Evolutionary conservation across 2,797 vertebrate species (phyloP).

Genomic region (Sebastes iracundus): DNA sequence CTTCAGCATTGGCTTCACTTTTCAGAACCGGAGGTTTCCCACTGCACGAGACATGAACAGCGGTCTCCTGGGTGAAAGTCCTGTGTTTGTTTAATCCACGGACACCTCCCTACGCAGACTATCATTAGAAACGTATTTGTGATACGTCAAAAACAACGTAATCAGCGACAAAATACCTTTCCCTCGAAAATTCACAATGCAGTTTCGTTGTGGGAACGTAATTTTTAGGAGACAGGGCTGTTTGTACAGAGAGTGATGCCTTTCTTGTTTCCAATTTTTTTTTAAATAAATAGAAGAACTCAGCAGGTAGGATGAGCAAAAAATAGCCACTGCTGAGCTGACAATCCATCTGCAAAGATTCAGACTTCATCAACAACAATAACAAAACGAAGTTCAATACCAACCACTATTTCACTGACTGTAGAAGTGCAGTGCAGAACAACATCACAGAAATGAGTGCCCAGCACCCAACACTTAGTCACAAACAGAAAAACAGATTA

Average conservation of each 20-base stretch:
- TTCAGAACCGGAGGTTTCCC: too few relatives aligned
- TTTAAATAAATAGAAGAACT: not conserved
- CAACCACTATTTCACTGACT: not conserved
- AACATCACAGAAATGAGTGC: not conserved
- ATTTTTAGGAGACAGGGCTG: not conserved
- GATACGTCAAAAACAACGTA: not conserved
- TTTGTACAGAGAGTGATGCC: not conserved
- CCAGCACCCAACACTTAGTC: not conserved
- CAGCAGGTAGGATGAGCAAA: not conserved
- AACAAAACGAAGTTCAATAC: not conserved
- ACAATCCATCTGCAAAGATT: not conserved
- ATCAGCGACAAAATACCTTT: not conserved
- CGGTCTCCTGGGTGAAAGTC: too few relatives aligned
- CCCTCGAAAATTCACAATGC: not conserved
- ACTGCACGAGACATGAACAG: too few relatives aligned
- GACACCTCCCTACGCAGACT: too few relatives aligned
- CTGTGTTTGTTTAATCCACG: too few relatives aligned
- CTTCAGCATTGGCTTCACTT: too few relatives aligned
- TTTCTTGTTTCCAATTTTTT: not conserved
- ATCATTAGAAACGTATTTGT: too few relatives aligned
- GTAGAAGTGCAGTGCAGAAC: not conserved
- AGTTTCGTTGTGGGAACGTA: not conserved
- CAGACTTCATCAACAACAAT: not conserved
- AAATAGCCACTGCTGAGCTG: not conserved
- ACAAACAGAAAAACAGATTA: not conserved